Conservation (phyloP, 2,888 invertebrate species). For the Caenorhabditis uteleia region DNA sequence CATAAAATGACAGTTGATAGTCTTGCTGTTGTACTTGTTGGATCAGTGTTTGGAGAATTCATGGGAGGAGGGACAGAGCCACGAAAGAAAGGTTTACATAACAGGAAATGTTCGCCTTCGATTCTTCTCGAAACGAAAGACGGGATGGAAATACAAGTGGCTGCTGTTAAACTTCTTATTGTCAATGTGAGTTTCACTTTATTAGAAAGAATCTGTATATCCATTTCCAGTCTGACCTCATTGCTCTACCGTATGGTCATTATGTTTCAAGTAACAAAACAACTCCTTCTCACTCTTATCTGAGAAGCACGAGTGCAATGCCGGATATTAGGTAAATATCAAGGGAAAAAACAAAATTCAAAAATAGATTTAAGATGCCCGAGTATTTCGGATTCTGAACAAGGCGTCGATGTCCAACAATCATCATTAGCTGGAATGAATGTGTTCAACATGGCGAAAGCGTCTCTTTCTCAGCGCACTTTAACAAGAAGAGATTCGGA, state of each 20-base stretch:
- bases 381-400: conserved; percentile 11
- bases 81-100: conserved; percentile 18
- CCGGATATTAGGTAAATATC: conserved; percentile 13
- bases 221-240: conserved; percentile 20
- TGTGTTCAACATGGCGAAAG: conserved; percentile 18
- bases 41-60: conserved; percentile 48
- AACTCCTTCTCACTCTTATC: background rate
- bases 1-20: conserved; percentile 56
- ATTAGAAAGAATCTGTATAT: background rate
- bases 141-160: conserved; percentile 29
- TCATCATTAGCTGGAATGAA: no score
- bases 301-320: conserved; percentile 32
- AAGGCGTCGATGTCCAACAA: background rate
- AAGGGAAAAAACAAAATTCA: no score
- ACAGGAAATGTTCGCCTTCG: conserved; percentile 7
- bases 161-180: conserved; percentile 26
- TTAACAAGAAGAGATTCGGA: conserved; percentile 30
- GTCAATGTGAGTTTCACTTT: conserved; percentile 13
- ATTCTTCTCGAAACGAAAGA: conserved; percentile 16
- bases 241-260: conserved; percentile 22
- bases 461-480: conserved; percentile 8
- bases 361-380: conserved; percentile 8
- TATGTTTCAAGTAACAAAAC: conserved; percentile 21
- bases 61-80: conserved; percentile 29
- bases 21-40: conserved; percentile 54